These are phyloP conservation scores for Hyposmocoma kahamanoa DNA, from an alignment of 1,140 invertebrate genomes.

Conservation along the genomic window DNA sequence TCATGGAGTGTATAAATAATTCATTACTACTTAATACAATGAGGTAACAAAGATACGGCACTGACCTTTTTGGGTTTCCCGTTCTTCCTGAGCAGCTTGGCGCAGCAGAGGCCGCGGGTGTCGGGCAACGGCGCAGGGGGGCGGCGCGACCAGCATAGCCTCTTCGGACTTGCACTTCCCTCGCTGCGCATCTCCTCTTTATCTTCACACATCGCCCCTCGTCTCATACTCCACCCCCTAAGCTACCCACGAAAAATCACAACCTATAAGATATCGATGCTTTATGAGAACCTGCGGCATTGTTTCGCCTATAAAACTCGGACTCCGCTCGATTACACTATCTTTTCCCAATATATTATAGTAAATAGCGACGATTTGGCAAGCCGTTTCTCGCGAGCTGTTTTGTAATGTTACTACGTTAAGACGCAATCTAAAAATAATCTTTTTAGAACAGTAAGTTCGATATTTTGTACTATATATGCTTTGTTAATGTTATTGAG, in stretches of 20 bases:
- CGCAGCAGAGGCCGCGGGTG: slow-evolving; percentile 65
- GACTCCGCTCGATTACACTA: slow-evolving; percentile 36
- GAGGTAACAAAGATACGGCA: background rate
- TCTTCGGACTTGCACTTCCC: slow-evolving; percentile 43
- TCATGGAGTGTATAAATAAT: too few relatives aligned
- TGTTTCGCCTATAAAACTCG: slow-evolving; percentile 55
- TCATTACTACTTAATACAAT: too few relatives aligned
- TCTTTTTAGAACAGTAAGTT: slow-evolving; percentile 39
- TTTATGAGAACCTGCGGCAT: slow-evolving; percentile 62
- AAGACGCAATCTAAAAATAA: slow-evolving; percentile 11
- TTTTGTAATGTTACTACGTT: slow-evolving; percentile 4
- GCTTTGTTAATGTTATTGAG: slow-evolving; percentile 21
- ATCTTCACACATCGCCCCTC: slow-evolving; percentile 55
- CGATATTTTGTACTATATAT: slow-evolving; percentile 55
- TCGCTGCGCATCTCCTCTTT: slow-evolving; percentile 59
- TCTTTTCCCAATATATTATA: slow-evolving; percentile 43
- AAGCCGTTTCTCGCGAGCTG: slow-evolving; percentile 15
- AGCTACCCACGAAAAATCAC: slow-evolving; percentile 47
- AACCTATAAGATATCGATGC: slow-evolving; percentile 56
- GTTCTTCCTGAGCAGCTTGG: slow-evolving; percentile 61
- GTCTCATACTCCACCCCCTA: slow-evolving; percentile 19
- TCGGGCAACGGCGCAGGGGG: slow-evolving; percentile 56
- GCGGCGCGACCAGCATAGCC: slow-evolving; percentile 54
- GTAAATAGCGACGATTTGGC: slow-evolving; percentile 30
- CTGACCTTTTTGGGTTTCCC: slow-evolving; percentile 64